Base-by-base conservation (phyloP, 1,140 invertebrate genomes). In the Carposina sasakii region DNA sequence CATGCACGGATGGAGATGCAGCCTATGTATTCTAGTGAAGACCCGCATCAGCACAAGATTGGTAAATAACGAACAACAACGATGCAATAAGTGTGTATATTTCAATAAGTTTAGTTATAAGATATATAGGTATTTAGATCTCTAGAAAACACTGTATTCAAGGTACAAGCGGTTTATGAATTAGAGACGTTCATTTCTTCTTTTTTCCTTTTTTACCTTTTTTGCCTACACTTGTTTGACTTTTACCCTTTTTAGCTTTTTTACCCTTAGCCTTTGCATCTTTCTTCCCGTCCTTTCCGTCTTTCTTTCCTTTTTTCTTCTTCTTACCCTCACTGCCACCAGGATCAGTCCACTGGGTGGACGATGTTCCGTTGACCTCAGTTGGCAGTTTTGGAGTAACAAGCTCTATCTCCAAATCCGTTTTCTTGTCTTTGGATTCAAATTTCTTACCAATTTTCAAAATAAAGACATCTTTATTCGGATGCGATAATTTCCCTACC, bases 381-480 rank as follows among this genome's bases (percentile, higher is more conserved):
- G 48, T n/a, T 6, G 71, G 74, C 26, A 44, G 58, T 60, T 83
- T 81, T 5, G 79, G 79, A 1, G 79, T 81, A 0, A 81, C 56
- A 4, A 83, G 50, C 60, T 83, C 77, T 46, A 83, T 83, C 70
- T 81, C 77, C 16, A 83, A 63, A 57, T 83, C 79, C 31, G 79
- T 83, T 49, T 79, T 83, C 50, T 83, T 83, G 50, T 83, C 76
- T 41, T 75, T 71, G 2, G 76, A 76, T 60, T 83, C 76, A 13
- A 83, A 46, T 57, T 81, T 83, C 39, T 83, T 83, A 9, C 77
- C 79, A 44, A 83, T 81, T 64, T 83, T 83, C 12, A 83, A 52
- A 52, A 83, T 81, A 41, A 83, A 83, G 8, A 83, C 79, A 41
- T 83, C 79, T 60, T 78, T 81, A 28, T 65, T 50, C 3, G 71